Evolutionary conservation across 2,797 vertebrate species (phyloP).

Genomic region (Protosalanx chinensis): DNA sequence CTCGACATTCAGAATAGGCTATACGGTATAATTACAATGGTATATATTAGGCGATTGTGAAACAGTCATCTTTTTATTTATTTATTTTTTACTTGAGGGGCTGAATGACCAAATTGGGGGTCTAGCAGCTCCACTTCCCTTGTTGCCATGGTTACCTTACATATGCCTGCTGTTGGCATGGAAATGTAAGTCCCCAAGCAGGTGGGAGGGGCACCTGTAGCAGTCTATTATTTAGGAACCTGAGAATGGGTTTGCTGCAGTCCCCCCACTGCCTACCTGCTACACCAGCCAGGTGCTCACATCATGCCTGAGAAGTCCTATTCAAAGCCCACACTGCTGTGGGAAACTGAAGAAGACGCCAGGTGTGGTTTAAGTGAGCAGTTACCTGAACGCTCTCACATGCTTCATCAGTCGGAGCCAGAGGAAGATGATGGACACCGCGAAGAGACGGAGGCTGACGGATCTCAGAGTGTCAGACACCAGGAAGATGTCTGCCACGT

Average conservation of each 20-base stretch:
- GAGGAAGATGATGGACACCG: slow-evolving; percentile 66
- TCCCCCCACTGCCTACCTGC: background rate
- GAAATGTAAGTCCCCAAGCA: background rate
- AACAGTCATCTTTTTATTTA: background rate
- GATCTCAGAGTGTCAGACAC: slow-evolving; percentile 33
- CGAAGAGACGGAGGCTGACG: slow-evolving; percentile 60
- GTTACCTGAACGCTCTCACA: slow-evolving; percentile 69
- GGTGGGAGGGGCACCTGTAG: background rate
- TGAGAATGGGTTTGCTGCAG: background rate
- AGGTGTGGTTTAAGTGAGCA: background rate
- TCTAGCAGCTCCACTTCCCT: slow-evolving; percentile 11
- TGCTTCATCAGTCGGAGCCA: slow-evolving; percentile 74
- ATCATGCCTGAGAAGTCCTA: slow-evolving; percentile 10
- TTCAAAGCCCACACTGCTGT: slow-evolving; percentile 19
- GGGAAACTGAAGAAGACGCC: background rate
- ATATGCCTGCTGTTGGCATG: slow-evolving; percentile 6
- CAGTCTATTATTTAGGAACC: slow-evolving; percentile 1
- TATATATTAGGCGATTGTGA: too few species aligned
- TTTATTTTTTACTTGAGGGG: background rate
- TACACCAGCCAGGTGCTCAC: slow-evolving; percentile 21
- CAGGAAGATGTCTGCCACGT: slow-evolving; percentile 56
- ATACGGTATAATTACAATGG: too few species aligned
- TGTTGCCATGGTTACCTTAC: slow-evolving; percentile 27
- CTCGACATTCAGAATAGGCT: background rate
- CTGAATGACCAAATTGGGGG: slow-evolving; percentile 15